Percentiles rank a stretch among this genome's conserved stretches.
Conservation (phyloP, 1,140 invertebrate genomes). For the Drosophila simulans region DNA sequence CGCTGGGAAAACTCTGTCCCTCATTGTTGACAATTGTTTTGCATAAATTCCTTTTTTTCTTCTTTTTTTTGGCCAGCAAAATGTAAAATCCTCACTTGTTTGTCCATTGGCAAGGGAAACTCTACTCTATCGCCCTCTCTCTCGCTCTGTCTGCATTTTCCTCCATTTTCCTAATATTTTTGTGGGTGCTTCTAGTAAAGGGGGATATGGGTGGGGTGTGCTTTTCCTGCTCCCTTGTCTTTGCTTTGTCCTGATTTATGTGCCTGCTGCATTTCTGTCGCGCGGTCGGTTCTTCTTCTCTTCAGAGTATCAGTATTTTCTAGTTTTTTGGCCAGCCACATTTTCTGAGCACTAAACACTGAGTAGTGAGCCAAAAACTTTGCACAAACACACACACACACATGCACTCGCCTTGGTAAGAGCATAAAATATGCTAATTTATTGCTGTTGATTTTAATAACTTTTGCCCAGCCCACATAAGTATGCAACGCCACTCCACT, state of each 20-base stretch:
- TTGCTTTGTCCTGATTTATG: conserved; percentile 74
- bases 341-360: conserved; percentile 8
- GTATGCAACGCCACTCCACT: conserved; percentile 37
- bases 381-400: conserved; percentile 14
- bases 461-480: conserved; percentile 62
- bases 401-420: no score
- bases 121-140: no score
- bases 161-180: conserved; percentile 26
- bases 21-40: conserved; percentile 66
- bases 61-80: conserved; percentile 42
- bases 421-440: conserved; percentile 79
- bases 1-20: conserved; percentile 4
- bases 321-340: conserved; percentile 32
- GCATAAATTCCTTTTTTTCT: conserved; percentile 55
- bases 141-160: conserved; percentile 1
- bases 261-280: conserved; percentile 60
- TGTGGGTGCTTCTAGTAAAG: conserved; percentile 23
- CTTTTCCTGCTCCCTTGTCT: conserved; percentile 45
- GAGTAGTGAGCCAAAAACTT: conserved; percentile 25
- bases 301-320: conserved; percentile 24
- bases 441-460: conserved; percentile 82
- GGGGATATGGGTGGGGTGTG: background rate
- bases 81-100: conserved; percentile 62
- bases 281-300: conserved; percentile 20
- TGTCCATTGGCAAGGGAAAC: conserved; percentile 38